Evolutionary conservation across 2,113 vertebrate genomes (phyloP).

Genomic region (Chaetops frenatus): DNA sequence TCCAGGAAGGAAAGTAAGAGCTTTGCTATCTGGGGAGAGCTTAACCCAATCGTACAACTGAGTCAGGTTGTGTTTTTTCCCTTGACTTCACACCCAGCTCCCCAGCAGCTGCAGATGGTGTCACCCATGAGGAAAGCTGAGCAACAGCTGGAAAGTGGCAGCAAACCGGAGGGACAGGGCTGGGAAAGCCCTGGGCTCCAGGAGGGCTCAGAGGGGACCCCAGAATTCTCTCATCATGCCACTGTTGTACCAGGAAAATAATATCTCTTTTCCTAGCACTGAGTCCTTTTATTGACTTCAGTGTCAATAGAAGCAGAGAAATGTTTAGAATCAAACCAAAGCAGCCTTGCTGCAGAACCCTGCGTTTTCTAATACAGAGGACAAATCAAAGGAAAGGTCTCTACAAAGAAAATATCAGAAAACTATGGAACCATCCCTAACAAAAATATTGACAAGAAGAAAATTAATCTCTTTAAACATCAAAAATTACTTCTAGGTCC

Average conservation of each 20-base stretch:
- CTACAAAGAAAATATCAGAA: not conserved
- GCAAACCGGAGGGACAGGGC: not conserved
- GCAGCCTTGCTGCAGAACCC: not conserved
- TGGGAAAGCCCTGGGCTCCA: not conserved
- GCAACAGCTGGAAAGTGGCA: not conserved
- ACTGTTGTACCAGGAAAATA: not conserved
- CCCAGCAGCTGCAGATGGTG: not conserved
- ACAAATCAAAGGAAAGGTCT: not conserved
- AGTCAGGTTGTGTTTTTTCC: not conserved
- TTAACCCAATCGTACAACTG: not conserved
- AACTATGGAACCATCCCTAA: not conserved
- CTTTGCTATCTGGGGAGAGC: too few relatives aligned
- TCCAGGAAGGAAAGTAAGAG: not conserved
- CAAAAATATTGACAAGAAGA: not conserved
- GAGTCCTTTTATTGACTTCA: not conserved
- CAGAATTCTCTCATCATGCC: not conserved
- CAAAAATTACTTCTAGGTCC: not conserved
- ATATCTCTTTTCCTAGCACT: not conserved
- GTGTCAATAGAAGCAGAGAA: not conserved
- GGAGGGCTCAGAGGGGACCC: not conserved
- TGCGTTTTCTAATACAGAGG: accelerated
- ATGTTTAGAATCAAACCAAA: not conserved
- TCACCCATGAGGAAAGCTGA: not conserved
- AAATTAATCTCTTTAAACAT: not conserved
- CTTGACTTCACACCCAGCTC: not conserved